These are phyloP conservation scores for Melikaiella ostensackeni DNA, from an alignment of 2,888 invertebrate genomes.

Conservation along the genomic window DNA sequence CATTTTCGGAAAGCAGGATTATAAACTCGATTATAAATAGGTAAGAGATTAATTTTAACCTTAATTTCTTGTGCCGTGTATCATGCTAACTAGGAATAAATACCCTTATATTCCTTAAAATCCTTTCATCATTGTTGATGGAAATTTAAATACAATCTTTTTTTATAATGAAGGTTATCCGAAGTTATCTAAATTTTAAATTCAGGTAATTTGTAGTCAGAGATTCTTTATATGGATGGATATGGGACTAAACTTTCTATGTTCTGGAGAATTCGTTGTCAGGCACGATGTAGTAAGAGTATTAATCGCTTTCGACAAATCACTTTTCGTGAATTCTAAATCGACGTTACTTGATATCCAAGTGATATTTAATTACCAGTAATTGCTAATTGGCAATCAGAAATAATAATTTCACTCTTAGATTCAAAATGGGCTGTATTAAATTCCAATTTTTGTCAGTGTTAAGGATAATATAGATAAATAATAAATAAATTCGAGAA, in stretches of 20 bases:
- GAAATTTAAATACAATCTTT: too few species aligned
- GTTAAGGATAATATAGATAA: too few species aligned
- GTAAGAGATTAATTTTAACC: background rate
- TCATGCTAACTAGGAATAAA: background rate
- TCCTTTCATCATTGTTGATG: too few species aligned
- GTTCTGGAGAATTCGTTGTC: background rate
- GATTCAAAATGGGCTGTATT: too few species aligned
- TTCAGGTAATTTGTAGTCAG: background rate
- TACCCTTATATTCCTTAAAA: too few species aligned
- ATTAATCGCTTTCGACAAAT: slow-evolving; percentile 14
- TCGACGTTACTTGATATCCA: slow-evolving; percentile 8
- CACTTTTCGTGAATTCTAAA: slow-evolving; percentile 14
- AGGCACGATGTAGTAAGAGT: background rate
- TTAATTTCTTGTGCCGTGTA: background rate
- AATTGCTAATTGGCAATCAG: background rate
- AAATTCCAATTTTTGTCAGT: too few species aligned
- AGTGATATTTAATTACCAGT: slow-evolving; percentile 7
- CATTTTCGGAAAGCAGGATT: background rate
- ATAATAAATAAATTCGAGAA: background rate
- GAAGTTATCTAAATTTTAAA: background rate
- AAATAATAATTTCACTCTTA: background rate
- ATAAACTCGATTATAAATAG: background rate
- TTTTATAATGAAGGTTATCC: background rate
- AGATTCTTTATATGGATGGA: background rate
- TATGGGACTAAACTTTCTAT: slow-evolving; percentile 8